Percentiles rank a stretch among this genome's conserved stretches.
Conservation (phyloP, 1,140 invertebrate genomes). For the Drosophila setifemur region DNA sequence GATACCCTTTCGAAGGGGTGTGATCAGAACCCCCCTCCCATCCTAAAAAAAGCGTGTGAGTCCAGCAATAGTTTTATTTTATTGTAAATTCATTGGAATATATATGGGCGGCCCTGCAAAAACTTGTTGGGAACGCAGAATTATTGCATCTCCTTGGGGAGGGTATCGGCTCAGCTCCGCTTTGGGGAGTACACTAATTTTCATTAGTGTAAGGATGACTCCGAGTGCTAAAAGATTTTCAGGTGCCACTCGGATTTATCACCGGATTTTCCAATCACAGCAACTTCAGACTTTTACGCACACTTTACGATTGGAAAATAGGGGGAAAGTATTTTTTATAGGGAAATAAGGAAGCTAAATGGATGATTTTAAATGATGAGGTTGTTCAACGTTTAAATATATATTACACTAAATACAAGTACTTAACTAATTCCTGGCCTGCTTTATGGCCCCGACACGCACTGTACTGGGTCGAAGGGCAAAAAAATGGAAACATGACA, state of each 20-base stretch:
- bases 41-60: neutral
- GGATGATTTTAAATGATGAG: too few species aligned
- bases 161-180: slow-evolving; percentile 6
- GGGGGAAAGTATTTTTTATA: too few species aligned
- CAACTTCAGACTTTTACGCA: too few species aligned
- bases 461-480: slow-evolving; percentile 23
- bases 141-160: slow-evolving; percentile 22
- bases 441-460: slow-evolving; percentile 25
- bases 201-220: slow-evolving; percentile 23
- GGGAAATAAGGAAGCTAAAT: too few species aligned
- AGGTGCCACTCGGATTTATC: neutral
- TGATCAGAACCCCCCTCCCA: neutral
- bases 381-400: too few species aligned
- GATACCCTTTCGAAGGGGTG: slow-evolving; percentile 11
- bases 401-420: too few species aligned
- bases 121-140: slow-evolving; percentile 22
- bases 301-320: too few species aligned
- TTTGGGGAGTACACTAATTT: slow-evolving; percentile 11
- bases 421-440: too few species aligned
- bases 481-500: slow-evolving; percentile 42
- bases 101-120: slow-evolving; percentile 11
- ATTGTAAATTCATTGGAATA: slow-evolving; percentile 36
- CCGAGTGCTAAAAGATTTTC: neutral
- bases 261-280: neutral
- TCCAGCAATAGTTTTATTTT: slow-evolving; percentile 33